Evolutionary conservation across 2,113 vertebrate genomes (phyloP).

Genomic region (Sander lucioperca): DNA sequence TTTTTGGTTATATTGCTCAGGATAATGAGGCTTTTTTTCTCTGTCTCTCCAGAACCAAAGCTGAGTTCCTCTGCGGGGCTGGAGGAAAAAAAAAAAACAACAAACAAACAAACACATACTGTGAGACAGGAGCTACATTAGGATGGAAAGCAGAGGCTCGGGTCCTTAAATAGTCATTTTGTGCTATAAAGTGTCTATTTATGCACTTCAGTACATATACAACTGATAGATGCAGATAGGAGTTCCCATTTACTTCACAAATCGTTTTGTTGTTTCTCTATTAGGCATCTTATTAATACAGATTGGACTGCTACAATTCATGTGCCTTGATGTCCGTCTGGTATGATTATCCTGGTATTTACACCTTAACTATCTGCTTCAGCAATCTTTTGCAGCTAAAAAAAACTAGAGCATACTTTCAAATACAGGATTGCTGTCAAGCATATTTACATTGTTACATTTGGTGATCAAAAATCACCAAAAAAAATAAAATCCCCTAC

Average conservation of each 20-base stretch:
- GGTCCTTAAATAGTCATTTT: neutral
- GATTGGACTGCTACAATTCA: neutral
- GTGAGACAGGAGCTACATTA: conserved; percentile 2
- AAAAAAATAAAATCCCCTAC: neutral
- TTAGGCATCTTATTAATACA: neutral
- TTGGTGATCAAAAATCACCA: neutral
- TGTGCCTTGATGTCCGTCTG: neutral
- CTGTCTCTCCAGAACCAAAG: conserved; percentile 93
- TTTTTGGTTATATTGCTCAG: conserved; percentile 96
- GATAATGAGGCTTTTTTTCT: conserved; percentile 94
- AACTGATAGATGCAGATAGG: neutral
- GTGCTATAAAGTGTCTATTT: neutral
- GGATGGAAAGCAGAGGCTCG: neutral
- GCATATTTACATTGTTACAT: neutral
- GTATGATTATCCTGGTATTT: conserved; percentile 25
- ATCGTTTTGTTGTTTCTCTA: conserved; percentile 19
- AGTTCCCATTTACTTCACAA: conserved; percentile 6
- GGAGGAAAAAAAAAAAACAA: conserved; percentile 43
- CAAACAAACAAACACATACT: neutral
- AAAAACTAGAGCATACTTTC: neutral
- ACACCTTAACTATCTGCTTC: conserved; percentile 1
- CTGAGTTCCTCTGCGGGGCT: conserved; percentile 97
- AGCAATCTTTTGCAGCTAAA: neutral
- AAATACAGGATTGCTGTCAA: neutral
- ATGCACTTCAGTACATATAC: neutral